phyloP scores from a whole-genome alignment of 2,113 vertebrate genomes.

The Oxyura jamaicensis region DNA sequence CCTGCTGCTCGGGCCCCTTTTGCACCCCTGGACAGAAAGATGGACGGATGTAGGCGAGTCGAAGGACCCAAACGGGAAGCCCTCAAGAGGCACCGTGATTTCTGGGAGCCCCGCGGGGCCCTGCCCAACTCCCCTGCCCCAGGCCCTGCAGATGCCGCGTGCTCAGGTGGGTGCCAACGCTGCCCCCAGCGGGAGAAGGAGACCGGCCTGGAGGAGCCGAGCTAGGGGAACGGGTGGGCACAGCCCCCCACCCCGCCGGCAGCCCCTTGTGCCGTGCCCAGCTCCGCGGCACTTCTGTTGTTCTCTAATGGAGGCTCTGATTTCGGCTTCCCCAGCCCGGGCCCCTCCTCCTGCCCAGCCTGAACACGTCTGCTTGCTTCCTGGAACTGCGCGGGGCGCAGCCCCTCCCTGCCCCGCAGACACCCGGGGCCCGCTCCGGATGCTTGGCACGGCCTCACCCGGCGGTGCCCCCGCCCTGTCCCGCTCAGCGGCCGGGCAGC shows the following conservation, averaged over 20 bases:
- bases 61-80: neutral
- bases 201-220: neutral
- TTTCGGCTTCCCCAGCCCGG: neutral
- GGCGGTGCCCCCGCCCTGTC: rapidly evolving
- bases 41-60: neutral
- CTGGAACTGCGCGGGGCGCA: neutral
- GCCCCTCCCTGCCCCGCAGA: neutral
- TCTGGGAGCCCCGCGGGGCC: neutral
- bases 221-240: neutral
- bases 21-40: neutral
- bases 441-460: neutral
- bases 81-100: neutral
- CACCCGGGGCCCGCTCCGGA: neutral
- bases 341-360: constrained; percentile 12
- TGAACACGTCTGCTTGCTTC: neutral
- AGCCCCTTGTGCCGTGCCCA: neutral
- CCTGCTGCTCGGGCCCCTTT: neutral
- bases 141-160: neutral
- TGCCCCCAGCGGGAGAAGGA: neutral
- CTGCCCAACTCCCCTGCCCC: neutral
- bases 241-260: neutral
- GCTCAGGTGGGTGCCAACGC: constrained; percentile 54
- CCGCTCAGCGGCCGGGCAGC: neutral
- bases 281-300: rapidly evolving
- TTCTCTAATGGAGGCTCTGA: constrained; percentile 1